Base-by-base conservation (phyloP, 2,888 invertebrate species). In the Aleiodes leptofemur region DNA sequence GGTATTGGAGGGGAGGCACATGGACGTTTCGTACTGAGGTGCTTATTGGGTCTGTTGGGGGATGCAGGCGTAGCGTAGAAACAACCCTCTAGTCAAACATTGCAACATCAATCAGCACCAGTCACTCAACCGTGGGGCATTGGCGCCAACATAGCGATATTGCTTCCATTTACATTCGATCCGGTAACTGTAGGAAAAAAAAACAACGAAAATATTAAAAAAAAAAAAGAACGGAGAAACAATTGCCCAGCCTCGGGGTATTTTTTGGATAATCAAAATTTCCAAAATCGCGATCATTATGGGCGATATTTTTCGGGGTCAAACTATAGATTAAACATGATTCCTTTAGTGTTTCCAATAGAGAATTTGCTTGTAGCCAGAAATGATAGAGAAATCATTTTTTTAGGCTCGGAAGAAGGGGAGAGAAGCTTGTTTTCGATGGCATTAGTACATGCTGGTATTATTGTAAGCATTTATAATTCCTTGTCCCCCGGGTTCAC, bases 71-170 rank as follows among this genome's bases (percentile, higher is more conserved):
- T 80, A 81, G 84, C 84, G 82, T 81, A 84, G 86, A 86, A 87
- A 87, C 88, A 86, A 89, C 89, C 89, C 89, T 89, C 89, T 89
- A 86, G 86, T 87, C 87, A 89, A 89, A 89, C 89, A 89, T 86
- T 86, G 85, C 86, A 85, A 87, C 89, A 88, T 89, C 89, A 89
- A 89, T 89, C 89, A 89, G 89, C 87, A 88, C 89, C 87, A 86
- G 87, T 87, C 88, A 88, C 87, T 87, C 86, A 83, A 85, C 82
- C 85, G 83, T 84, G 82, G 84, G 77, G 82, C 86, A 87, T 86
- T 83, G 86, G 85, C 85, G 85, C 84, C 85, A 85, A 86, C 86
- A 85, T 86, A 82, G 86, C 86, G 86, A 86, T 87, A 87, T 87
- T 87, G 86, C 83, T 84, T 84, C 82, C 84, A 86, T 86, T 87